phyloP scores from a whole-genome alignment of 2,797 vertebrate genomes.

The Chelon auratus region DNA sequence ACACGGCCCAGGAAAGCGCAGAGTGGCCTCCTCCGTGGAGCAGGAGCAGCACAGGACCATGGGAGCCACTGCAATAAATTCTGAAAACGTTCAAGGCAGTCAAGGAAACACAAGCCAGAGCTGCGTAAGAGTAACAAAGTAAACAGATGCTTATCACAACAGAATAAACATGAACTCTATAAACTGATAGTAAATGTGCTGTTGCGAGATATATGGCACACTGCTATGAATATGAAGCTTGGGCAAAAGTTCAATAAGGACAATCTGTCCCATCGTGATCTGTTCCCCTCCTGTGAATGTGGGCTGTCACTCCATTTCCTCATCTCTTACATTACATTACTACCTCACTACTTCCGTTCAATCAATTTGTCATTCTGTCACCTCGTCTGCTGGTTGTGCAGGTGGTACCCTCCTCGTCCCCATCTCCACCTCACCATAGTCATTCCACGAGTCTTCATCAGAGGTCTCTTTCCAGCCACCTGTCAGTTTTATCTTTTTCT shows the following conservation, averaged over 20 bases:
- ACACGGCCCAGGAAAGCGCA: conserved; percentile 98
- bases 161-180: not conserved
- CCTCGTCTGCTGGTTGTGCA: too few relatives aligned
- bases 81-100: conserved; percentile 94
- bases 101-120: conserved; percentile 79
- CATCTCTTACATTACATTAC: too few relatives aligned
- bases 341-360: too few relatives aligned
- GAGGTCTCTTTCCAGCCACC: too few relatives aligned
- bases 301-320: too few relatives aligned
- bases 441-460: too few relatives aligned
- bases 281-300: too few relatives aligned
- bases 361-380: too few relatives aligned
- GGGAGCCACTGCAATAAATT: conserved; percentile 94
- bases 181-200: not conserved
- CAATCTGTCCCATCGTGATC: not conserved
- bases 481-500: too few relatives aligned
- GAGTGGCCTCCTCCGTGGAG: conserved; percentile 98
- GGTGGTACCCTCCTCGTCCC: too few relatives aligned
- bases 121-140: not conserved
- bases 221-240: not conserved
- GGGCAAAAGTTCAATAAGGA: too few relatives aligned
- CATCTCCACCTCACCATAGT: too few relatives aligned
- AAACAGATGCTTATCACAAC: not conserved
- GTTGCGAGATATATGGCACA: not conserved
- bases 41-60: conserved; percentile 93